A percentile compares a stretch with the other conserved stretches of the same genome.
Evolutionary conservation across 2,888 invertebrate species (phyloP).

Genomic region (Sinotaia quadrata): DNA sequence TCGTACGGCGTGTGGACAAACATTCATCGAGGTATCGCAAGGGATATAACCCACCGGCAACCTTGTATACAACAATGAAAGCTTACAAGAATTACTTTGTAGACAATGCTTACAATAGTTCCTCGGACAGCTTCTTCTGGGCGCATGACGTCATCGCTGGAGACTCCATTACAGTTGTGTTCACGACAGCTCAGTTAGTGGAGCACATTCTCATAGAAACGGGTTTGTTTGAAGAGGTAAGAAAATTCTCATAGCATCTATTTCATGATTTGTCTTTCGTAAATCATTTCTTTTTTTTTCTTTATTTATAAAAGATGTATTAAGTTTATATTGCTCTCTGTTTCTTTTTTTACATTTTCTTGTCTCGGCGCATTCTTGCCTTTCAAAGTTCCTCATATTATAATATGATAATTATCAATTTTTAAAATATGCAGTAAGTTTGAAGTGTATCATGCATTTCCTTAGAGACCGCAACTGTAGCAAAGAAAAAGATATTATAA

Average conservation of each 20-base stretch:
- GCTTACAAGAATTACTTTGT: constrained; percentile 60
- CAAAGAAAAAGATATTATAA: too few relatives aligned
- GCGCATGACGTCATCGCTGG: constrained; percentile 33
- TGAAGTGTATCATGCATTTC: too few relatives aligned
- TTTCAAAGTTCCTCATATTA: too few relatives aligned
- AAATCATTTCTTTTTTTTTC: too few relatives aligned
- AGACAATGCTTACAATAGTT: constrained; percentile 60
- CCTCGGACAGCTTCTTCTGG: constrained; percentile 41
- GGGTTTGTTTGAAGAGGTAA: constrained; percentile 28
- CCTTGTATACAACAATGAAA: constrained; percentile 65
- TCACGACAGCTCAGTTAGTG: constrained; percentile 41
- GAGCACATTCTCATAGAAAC: constrained; percentile 44
- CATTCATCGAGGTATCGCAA: too few relatives aligned
- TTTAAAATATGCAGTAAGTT: too few relatives aligned
- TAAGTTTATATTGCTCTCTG: too few relatives aligned
- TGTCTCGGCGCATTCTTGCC: not conserved
- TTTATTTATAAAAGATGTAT: too few relatives aligned
- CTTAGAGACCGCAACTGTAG: too few relatives aligned
- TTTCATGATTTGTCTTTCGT: not conserved
- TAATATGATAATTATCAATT: too few relatives aligned
- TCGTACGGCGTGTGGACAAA: too few relatives aligned
- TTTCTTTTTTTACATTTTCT: too few relatives aligned
- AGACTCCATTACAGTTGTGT: constrained; percentile 40
- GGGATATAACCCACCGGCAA: constrained; percentile 66
- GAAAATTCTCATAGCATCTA: not conserved